Base-by-base conservation (phyloP, 2,888 invertebrate genomes). In the Aquatica leii region DNA sequence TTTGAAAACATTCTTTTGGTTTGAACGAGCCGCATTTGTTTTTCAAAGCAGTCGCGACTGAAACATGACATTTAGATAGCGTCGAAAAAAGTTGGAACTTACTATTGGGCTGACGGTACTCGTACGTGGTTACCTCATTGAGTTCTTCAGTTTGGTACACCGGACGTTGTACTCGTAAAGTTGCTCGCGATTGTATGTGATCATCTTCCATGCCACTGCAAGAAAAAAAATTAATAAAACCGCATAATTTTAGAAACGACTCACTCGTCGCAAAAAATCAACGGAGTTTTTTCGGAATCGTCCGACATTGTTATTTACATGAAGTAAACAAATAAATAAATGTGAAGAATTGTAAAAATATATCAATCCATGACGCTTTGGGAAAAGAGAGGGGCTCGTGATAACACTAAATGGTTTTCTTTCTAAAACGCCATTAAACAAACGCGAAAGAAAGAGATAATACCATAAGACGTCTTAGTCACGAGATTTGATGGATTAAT, bases 141-240 rank as follows among this genome's bases (percentile, higher is more conserved):
- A 90, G 82, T 5, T 87, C 85, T 66, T 90, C 88, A 72, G 89
- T 87, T 59, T 88, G 87, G 77, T 89, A 90, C 4, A 90, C 86
- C 0, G 88, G 85, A 14, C 90, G 81, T 63, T 88, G 84, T 20
- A 90, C 86, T 49, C 80, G 75, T 31, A 79, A 41, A 6, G 60
- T 62, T n/a, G 58, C 20, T 14, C 41, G 46, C 6, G 34, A 18
- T 6, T 75, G 5, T 3, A 24, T 20, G 12, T 15, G 59, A 73
- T 70, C 61, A 72, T 74, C 51, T 75, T 76, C 82, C 68, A 72
- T 70, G 66, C 73, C 69, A 68, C 76, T 77, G 69, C 20, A 59
- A 59, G 1, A 24, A 40, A 46, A 24, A 24, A 24, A 6, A 6
- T 24, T 6, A 24, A 6, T 2, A 46, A 11, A 46, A 46, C 18